Evolutionary conservation across 2,797 vertebrate species (phyloP), one percentile per base, ranked within the genome.

Genomic region (Sebastes hubbsi): DNA sequence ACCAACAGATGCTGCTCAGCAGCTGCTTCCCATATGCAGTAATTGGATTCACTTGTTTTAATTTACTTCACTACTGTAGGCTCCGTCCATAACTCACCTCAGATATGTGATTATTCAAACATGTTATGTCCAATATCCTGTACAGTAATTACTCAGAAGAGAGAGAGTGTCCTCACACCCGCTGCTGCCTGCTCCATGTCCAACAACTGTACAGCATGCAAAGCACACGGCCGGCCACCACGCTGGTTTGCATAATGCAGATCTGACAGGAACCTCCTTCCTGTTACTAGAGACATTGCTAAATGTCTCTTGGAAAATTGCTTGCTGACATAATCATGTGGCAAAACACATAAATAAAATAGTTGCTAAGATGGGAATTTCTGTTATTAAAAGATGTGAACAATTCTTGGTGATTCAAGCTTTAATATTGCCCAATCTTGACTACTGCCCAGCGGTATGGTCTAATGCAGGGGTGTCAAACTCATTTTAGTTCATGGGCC

Each of bases 1-100:
- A 88, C 82, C 90, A 56, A 27, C 82, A 82, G 75, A 67, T 70
- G 87, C 76, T 63, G 72, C 74, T 71, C 24, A 4, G 71, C 93
- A 94, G 91, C 92, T 94, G 93, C 86, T 91, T 93, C 84, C 89
- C 81, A 93, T 93, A 88, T 94, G 89, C 75, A 81, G 80, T 90
- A 87, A 94, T 85, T 92, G 83, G 82, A 92, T 89, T 93, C 91
- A 92, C 90, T 94, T 92, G 91, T 90, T 91, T 91, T 90, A 89
- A 92, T 93, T 90, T 24, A 72, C 87, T 84, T 89, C 91, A 86
- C 90, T 89, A 88, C 88, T 89, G 91, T 89, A 65, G 87, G 82
- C 85, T 88, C 73, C 30, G n/a, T 89, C 85, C 86, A 84, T 87
- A 89, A 91, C 83, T 89, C 85, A 91, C 84, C 77, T 92, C 92